Conservation (phyloP, 2,113 vertebrate genomes). For the Xiphias gladius region DNA sequence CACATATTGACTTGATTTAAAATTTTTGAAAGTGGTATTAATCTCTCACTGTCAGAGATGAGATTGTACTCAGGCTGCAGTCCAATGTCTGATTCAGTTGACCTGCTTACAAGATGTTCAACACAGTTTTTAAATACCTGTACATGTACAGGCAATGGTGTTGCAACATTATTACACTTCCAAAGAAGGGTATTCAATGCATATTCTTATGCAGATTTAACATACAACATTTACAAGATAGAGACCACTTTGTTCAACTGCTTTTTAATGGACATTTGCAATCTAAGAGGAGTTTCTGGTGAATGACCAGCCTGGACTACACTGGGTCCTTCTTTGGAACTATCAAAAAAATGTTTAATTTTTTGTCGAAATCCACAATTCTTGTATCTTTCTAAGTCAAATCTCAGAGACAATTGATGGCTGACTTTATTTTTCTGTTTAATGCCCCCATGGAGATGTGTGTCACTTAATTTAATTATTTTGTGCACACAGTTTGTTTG, state of each 20-base stretch:
- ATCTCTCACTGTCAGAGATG: slow-evolving; percentile 17
- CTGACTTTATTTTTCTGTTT: neutral
- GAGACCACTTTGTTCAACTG: neutral
- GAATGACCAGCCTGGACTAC: neutral
- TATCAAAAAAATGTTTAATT: neutral
- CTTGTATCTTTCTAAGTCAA: neutral
- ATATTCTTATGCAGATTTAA: neutral
- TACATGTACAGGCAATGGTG: neutral
- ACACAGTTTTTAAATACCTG: neutral
- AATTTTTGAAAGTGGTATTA: slow-evolving; percentile 3
- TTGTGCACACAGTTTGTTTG: neutral
- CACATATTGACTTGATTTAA: slow-evolving; percentile 2
- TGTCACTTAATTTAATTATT: neutral
- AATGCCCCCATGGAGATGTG: neutral
- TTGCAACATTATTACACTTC: slow-evolving; percentile 4
- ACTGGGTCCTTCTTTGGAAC: neutral
- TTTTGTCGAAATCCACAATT: slow-evolving; percentile 12
- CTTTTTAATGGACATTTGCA: slow-evolving; percentile 14
- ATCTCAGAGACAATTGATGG: neutral
- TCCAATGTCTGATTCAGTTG: neutral
- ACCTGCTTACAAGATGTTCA: neutral
- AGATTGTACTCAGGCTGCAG: neutral
- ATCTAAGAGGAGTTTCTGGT: neutral
- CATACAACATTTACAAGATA: neutral
- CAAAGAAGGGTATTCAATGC: neutral